phyloP scores from a whole-genome alignment of 2,888 invertebrate genomes.

The Pherbina coryleti region DNA sequence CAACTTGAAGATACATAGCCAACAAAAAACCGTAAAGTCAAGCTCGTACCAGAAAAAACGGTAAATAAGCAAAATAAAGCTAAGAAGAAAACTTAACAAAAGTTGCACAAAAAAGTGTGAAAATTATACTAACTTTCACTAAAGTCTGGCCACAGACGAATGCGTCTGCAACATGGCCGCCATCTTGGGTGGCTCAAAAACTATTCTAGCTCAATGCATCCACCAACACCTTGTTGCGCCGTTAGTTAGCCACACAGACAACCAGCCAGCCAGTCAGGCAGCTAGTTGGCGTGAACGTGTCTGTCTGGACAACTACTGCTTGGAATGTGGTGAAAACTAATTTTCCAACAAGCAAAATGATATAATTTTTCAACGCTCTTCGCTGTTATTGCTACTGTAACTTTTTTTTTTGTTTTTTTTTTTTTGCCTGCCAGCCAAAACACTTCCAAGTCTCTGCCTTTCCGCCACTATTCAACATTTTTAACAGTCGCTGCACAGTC shows the following conservation, averaged over 20 bases:
- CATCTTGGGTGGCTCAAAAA: background rate
- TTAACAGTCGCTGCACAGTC: slow-evolving; percentile 2
- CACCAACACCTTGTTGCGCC: background rate
- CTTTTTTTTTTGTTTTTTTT: background rate
- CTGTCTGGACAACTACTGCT: slow-evolving; percentile 14
- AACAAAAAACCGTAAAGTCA: background rate
- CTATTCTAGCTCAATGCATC: background rate
- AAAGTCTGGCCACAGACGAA: background rate
- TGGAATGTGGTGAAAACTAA: slow-evolving; percentile 39
- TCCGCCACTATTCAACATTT: background rate
- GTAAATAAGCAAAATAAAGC: background rate
- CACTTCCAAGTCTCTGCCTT: background rate
- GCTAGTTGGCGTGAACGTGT: background rate
- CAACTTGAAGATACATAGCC: background rate
- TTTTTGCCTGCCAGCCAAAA: background rate
- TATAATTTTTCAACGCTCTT: slow-evolving; percentile 35
- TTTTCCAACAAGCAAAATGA: slow-evolving; percentile 34
- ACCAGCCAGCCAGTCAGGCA: background rate
- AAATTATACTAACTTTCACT: slow-evolving; percentile 35
- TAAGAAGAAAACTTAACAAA: background rate
- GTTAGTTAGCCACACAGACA: background rate
- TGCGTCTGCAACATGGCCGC: background rate
- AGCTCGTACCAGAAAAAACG: background rate
- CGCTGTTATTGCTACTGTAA: background rate
- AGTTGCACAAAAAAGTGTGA: slow-evolving; percentile 4